These are phyloP conservation scores for Whitmania pigra DNA, from an alignment of 1,140 invertebrate genomes.

Conservation along the genomic window DNA sequence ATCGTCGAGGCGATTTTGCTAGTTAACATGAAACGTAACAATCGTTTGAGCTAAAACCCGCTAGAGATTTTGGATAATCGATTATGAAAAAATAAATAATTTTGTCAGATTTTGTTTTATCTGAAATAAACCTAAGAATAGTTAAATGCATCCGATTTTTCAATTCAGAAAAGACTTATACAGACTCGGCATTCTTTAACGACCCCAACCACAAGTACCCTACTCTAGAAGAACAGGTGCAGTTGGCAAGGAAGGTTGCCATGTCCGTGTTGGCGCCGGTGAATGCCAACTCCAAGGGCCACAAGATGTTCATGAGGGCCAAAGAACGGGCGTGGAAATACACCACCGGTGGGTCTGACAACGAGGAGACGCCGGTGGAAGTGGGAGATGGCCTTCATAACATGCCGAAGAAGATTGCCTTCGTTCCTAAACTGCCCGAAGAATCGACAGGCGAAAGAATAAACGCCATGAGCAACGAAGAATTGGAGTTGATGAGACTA, in stretches of 20 bases:
- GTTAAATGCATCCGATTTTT: background rate
- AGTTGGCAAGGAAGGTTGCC: slow-evolving; percentile 75
- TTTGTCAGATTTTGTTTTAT: too few species aligned
- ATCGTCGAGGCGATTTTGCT: too few species aligned
- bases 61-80: too few species aligned
- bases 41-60: too few species aligned
- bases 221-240: slow-evolving; percentile 85
- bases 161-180: slow-evolving; percentile 67
- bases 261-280: slow-evolving; percentile 77
- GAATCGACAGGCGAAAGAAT: slow-evolving; percentile 28
- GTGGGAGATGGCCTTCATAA: too few species aligned
- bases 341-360: slow-evolving; percentile 66
- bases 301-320: slow-evolving; percentile 85
- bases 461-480: slow-evolving; percentile 17
- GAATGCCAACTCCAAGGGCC: slow-evolving; percentile 78
- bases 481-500: slow-evolving; percentile 22
- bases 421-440: background rate
- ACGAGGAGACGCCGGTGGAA: slow-evolving; percentile 26
- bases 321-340: slow-evolving; percentile 84
- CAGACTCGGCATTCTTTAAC: slow-evolving; percentile 79
- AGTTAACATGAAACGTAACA: too few species aligned
- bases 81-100: too few species aligned
- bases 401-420: background rate
- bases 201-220: slow-evolving; percentile 65
- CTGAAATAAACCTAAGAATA: too few species aligned